phyloP scores from a whole-genome alignment of 2,113 vertebrate species.

The Cyanistes caeruleus region DNA sequence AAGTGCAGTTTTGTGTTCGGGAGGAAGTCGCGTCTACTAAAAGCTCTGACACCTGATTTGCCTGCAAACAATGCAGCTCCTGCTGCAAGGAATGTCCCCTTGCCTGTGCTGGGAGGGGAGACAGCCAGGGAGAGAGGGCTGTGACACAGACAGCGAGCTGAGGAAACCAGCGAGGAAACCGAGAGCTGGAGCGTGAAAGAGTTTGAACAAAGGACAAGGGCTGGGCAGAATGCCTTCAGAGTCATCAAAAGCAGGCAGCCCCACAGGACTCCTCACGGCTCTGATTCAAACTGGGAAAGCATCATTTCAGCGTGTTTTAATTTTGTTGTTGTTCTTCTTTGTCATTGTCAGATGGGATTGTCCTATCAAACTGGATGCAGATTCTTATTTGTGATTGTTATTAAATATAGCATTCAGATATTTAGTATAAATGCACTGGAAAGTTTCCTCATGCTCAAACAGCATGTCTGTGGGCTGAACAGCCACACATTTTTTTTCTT shows the following conservation, averaged over 20 bases:
- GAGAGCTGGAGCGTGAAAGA: background rate
- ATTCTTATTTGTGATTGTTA: background rate
- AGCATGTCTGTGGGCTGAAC: background rate
- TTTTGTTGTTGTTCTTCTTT: background rate
- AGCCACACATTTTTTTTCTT: background rate
- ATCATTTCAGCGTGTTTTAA: background rate
- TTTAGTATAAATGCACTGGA: background rate
- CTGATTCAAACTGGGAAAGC: background rate
- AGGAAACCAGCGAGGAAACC: background rate
- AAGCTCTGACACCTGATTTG: conserved; percentile 53
- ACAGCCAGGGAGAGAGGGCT: background rate
- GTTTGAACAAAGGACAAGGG: conserved; percentile 26
- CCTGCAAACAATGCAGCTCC: conserved; percentile 29
- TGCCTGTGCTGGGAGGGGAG: background rate
- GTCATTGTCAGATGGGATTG: background rate
- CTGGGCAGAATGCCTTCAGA: conserved; percentile 1
- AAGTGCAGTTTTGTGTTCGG: conserved; percentile 55
- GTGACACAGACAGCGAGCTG: background rate
- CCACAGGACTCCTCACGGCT: background rate
- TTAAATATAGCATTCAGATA: background rate
- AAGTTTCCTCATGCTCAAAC: background rate
- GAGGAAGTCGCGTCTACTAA: background rate
- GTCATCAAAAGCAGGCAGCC: background rate
- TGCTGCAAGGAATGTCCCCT: background rate
- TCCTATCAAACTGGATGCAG: background rate